Evolutionary conservation across 2,113 vertebrate species (phyloP).

Genomic region (Odobenus rosmarus): DNA sequence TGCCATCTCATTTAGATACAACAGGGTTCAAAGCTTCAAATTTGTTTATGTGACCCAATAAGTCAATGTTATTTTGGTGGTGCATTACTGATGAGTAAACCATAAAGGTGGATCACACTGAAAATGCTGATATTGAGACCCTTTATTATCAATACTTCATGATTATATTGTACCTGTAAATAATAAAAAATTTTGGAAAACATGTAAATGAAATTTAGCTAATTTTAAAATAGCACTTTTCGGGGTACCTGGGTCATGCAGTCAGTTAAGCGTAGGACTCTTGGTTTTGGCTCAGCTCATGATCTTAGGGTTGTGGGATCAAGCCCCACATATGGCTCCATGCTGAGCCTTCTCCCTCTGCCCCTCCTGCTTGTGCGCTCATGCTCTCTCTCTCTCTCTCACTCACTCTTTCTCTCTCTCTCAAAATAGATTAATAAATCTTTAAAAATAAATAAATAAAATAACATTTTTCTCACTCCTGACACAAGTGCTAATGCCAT

Average conservation of each 20-base stretch:
- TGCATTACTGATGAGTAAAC: not conserved
- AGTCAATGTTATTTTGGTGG: not conserved
- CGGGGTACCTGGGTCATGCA: not conserved
- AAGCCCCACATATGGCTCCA: not conserved
- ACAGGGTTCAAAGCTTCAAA: constrained; percentile 11
- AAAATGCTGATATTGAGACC: not conserved
- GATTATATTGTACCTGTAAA: not conserved
- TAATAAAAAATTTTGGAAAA: constrained; percentile 10
- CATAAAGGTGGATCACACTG: not conserved
- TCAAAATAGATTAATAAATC: not conserved
- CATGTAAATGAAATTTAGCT: not conserved
- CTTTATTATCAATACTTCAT: not conserved
- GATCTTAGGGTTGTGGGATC: not conserved
- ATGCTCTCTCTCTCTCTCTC: not conserved
- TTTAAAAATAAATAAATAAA: not conserved
- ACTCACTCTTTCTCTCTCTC: not conserved
- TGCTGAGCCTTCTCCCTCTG: not conserved
- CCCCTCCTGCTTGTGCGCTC: not conserved
- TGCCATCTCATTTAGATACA: constrained; percentile 32
- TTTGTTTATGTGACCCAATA: not conserved
- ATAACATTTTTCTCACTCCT: not conserved
- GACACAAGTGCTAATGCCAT: not conserved
- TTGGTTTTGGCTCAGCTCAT: not conserved
- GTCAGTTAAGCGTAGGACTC: not conserved
- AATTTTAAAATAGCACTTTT: not conserved